phyloP scores from a whole-genome alignment of 2,113 vertebrate genomes.

The Phoxinus phoxinus region DNA sequence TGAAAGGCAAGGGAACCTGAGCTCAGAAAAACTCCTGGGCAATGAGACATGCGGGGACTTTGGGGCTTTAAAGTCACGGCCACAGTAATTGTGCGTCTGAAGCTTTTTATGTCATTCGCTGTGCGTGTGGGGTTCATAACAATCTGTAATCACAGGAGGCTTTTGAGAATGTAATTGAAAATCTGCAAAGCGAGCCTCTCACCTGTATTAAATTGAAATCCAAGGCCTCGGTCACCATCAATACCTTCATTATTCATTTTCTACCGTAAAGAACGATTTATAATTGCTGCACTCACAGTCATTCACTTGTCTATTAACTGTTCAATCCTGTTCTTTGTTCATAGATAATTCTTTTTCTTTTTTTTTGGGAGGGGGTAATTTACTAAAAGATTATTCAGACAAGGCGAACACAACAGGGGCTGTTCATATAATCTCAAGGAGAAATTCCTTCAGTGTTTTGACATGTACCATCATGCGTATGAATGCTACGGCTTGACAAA shows the following conservation, averaged over 20 bases:
- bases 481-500: not conserved
- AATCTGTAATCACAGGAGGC: slow-evolving; percentile 47
- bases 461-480: not conserved
- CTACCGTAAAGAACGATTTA: not conserved
- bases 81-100: slow-evolving; percentile 52
- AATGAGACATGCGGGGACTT: slow-evolving; percentile 60
- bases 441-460: slow-evolving; percentile 17
- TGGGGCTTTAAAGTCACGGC: slow-evolving; percentile 49
- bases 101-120: slow-evolving; percentile 41
- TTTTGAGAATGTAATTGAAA: slow-evolving; percentile 49
- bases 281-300: slow-evolving; percentile 16
- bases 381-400: not conserved
- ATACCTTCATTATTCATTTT: slow-evolving; percentile 29
- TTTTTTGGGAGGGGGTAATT: not conserved
- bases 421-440: slow-evolving; percentile 19
- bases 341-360: not conserved
- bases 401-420: not conserved
- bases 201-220: slow-evolving; percentile 35
- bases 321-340: slow-evolving; percentile 11
- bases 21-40: slow-evolving; percentile 66
- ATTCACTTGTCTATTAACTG: slow-evolving; percentile 12
- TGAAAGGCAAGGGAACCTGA: slow-evolving; percentile 70
- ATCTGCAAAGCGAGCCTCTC: slow-evolving; percentile 3
- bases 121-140: slow-evolving; percentile 39
- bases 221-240: slow-evolving; percentile 10